Percentiles rank a stretch among this genome's conserved stretches.
Evolutionary conservation across 2,888 invertebrate genomes (phyloP).

Genomic region (Eupithecia exiguata): DNA sequence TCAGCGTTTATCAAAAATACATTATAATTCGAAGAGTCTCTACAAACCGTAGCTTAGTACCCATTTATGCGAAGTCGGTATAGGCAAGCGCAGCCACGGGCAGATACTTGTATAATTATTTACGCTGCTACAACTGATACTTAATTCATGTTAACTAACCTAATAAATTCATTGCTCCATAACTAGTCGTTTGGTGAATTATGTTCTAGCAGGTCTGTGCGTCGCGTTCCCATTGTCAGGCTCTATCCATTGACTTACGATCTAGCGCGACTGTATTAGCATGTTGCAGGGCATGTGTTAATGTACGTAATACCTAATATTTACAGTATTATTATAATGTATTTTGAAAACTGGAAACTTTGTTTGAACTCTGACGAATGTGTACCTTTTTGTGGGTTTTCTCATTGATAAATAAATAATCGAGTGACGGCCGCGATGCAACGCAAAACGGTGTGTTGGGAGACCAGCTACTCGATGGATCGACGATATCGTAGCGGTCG

Average conservation of each 20-base stretch:
- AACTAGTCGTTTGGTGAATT: constrained; percentile 76
- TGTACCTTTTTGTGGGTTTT: too few relatives aligned
- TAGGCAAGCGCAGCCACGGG: not conserved
- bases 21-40: not conserved
- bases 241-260: constrained; percentile 40
- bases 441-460: too few relatives aligned
- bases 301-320: not conserved
- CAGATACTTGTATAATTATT: not conserved
- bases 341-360: too few relatives aligned
- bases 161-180: constrained; percentile 80
- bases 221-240: constrained; percentile 61
- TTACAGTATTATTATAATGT: not conserved
- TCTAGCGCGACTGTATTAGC: constrained; percentile 33
- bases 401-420: too few relatives aligned
- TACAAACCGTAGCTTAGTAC: not conserved
- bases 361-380: too few relatives aligned
- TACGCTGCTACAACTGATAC: constrained; percentile 38
- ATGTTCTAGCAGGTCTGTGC: constrained; percentile 53
- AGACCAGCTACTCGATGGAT: too few relatives aligned
- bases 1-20: not conserved
- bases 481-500: too few relatives aligned
- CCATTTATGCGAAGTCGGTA: not conserved
- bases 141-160: constrained; percentile 76
- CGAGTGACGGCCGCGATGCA: too few relatives aligned
- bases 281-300: constrained; percentile 11